Percentiles rank a stretch among this genome's conserved stretches.
Evolutionary conservation across 1,140 invertebrate species (phyloP).

Genomic region (Drosophila sturtevanti): DNA sequence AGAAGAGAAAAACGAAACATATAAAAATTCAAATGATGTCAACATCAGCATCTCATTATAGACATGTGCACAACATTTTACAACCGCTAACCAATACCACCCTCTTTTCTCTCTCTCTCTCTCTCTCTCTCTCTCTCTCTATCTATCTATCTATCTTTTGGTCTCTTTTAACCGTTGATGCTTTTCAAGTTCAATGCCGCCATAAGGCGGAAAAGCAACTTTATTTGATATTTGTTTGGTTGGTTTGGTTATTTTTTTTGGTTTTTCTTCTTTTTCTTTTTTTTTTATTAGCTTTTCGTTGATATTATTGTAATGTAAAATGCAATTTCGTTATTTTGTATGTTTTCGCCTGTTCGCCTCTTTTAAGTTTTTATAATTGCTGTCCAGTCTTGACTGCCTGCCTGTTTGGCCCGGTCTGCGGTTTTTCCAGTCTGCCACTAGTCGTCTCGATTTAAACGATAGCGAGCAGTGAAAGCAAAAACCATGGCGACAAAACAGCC

Average conservation of each 20-base stretch:
- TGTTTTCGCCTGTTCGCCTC: constrained; percentile 31
- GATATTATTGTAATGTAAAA: constrained; percentile 48
- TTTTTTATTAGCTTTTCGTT: constrained; percentile 13
- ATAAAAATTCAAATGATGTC: constrained; percentile 65
- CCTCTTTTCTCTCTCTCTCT: not conserved
- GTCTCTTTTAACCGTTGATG: constrained; percentile 13
- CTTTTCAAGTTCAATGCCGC: constrained; percentile 79
- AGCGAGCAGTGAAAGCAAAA: constrained; percentile 65
- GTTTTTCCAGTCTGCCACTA: constrained; percentile 65
- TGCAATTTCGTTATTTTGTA: constrained; percentile 77
- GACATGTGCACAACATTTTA: constrained; percentile 28
- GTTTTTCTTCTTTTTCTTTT: not conserved
- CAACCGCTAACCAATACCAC: not conserved
- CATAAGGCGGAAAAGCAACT: constrained; percentile 59
- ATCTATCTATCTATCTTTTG: constrained; percentile 1
- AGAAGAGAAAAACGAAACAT: no score
- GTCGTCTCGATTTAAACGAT: constrained; percentile 48
- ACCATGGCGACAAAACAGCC: constrained; percentile 37
- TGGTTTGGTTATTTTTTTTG: not conserved
- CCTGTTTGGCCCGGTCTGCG: constrained; percentile 33
- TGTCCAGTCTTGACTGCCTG: constrained; percentile 28
- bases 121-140: not conserved
- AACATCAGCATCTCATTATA: constrained; percentile 66
- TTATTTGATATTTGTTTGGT: constrained; percentile 15
- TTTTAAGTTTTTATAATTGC: constrained; percentile 57